Percentiles rank a stretch among this genome's conserved stretches.
Conservation (phyloP, 2,113 vertebrate species). For the Leptobrachium ailaonicum region DNA sequence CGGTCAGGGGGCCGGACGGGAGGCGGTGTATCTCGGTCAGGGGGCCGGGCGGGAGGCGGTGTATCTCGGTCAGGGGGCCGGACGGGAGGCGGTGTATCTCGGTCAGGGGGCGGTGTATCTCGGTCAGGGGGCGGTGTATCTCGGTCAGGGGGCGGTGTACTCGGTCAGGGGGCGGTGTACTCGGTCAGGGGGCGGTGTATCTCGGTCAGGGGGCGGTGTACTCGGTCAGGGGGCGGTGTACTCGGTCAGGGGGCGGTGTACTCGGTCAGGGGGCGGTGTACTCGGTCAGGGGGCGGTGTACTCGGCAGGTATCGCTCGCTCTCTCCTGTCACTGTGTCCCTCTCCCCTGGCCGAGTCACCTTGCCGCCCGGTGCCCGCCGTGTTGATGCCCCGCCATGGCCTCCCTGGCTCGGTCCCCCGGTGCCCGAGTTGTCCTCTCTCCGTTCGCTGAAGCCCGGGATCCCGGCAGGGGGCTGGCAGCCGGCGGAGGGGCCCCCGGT, state of each 20-base stretch:
- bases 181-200: no score
- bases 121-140: no score
- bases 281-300: not conserved
- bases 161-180: no score
- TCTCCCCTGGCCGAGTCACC: no score
- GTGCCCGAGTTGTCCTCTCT: not conserved
- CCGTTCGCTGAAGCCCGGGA: not conserved
- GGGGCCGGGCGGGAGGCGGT: no score
- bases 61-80: no score
- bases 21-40: no score
- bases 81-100: no score
- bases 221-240: not conserved
- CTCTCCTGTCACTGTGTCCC: conserved; percentile 13
- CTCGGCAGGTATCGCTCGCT: not conserved
- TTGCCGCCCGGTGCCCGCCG: no score
- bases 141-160: not conserved
- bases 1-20: no score
- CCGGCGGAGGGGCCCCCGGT: not conserved
- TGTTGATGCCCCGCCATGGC: not conserved
- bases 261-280: not conserved
- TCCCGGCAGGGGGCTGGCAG: not conserved
- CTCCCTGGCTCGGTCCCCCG: not conserved
- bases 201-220: not conserved
- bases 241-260: not conserved
- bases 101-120: not conserved